Base-by-base conservation (phyloP, 2,888 invertebrate genomes). In the Uropetala carovei region DNA sequence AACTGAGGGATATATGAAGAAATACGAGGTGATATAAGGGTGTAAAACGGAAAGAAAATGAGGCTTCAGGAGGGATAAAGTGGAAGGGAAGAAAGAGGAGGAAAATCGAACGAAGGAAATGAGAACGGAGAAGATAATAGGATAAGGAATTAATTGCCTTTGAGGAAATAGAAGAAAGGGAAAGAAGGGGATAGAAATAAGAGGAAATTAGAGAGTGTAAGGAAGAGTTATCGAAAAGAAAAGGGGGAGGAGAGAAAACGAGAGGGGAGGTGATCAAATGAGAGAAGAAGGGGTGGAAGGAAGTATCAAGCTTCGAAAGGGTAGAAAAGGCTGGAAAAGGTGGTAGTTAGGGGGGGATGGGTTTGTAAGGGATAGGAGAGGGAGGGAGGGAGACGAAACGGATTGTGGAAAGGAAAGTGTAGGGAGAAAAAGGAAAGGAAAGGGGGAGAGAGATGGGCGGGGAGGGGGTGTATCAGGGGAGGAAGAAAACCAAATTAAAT, bases 401-500 rank as follows among this genome's bases (percentile, higher is more conserved):
- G 43, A 5, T 22, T 22, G 13, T 22, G 75, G 75, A 13, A 68
- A 68, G 18, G 2, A 68, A 68, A 68, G 68, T 22, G n/a, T n/a
- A 68, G 7, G 27, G 22, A 13, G 22, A 27, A 27, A 22, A 16
- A 14, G 18, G 0, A 5, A 18, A n/a, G 1, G n/a, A 0, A 18
- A 68, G 22, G 18, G 68, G 10, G 22, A 10, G 75, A 75, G 75
- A 27, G 10, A 11, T 22, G 9, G 75, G 22, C n/a, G n/a, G n/a
- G n/a, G n/a, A 5, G 43, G 1, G 43, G 43, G 43, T 3, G 43
- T 43, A 43, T 43, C 43, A 43, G 27, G 14, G 14, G 75, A 75
- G 18, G 75, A 14, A 75, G n/a, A 75, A 75, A 75, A 27, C 13
- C 75, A 27, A 75, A 75, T 75, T 75, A 75, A 75, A 75, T 75